These are phyloP conservation scores for Stigmatopora argus DNA, from an alignment of 2,113 vertebrate genomes.

Conservation along the genomic window DNA sequence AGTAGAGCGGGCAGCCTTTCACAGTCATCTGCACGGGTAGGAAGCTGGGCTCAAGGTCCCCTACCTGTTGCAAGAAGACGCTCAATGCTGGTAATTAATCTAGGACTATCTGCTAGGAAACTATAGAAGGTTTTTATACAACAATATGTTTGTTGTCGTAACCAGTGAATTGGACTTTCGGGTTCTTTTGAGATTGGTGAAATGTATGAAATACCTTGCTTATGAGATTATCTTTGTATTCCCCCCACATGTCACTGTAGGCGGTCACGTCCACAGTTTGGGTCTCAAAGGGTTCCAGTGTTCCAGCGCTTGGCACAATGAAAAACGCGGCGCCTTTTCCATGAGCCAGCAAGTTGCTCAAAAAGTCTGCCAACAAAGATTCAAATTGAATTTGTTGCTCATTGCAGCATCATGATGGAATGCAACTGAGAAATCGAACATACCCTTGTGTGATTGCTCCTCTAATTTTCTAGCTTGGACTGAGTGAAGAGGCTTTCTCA, in stretches of 20 bases:
- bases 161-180: no score
- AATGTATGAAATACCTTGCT: slow-evolving; percentile 73
- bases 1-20: slow-evolving; percentile 85
- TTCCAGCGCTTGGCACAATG: slow-evolving; percentile 65
- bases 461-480: slow-evolving; percentile 61
- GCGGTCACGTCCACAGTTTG: slow-evolving; percentile 76
- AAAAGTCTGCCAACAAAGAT: slow-evolving; percentile 67
- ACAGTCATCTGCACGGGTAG: slow-evolving; percentile 81
- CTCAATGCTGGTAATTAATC: background rate
- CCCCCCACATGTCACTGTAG: slow-evolving; percentile 90
- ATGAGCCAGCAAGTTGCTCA: slow-evolving; percentile 71
- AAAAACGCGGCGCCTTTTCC: slow-evolving; percentile 83
- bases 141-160: no score
- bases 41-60: slow-evolving; percentile 66
- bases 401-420: background rate
- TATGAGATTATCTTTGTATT: slow-evolving; percentile 81
- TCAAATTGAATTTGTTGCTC: background rate
- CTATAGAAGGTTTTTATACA: no score
- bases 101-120: no score
- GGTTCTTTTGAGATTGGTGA: background rate
- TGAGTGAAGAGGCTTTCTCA: slow-evolving; percentile 60
- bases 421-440: background rate
- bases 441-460: slow-evolving; percentile 72
- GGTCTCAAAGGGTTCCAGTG: slow-evolving; percentile 75
- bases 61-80: slow-evolving; percentile 68